Base-by-base conservation (phyloP, 2,888 invertebrate genomes). In the Tachystola acroxantha region DNA sequence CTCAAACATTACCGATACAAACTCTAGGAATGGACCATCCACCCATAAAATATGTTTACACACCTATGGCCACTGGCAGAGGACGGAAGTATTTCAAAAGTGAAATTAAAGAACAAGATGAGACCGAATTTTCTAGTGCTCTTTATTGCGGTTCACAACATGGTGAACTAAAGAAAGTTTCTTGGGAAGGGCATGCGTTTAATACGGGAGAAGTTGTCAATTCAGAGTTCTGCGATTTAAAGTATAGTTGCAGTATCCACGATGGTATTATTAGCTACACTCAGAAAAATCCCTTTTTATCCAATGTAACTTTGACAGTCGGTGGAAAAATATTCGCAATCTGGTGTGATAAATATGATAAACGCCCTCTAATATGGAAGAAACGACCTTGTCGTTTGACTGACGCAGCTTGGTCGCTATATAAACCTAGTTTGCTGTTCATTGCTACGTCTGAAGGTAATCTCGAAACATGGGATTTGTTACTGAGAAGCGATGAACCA, bases 401-500 rank as follows among this genome's bases (percentile, higher is more conserved):
- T 0, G 88, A 89, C 10, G 90, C 92, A 0, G 77, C 85, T 24
- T 96, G 96, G 95, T 94, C 94, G n/a, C 82, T 89, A n/a, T 89
- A 90, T 28, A 89, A 93, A 34, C 91, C 95, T 0, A 91, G 91
- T 32, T 88, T 93, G 32, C 78, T 96, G 39, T 93, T 92, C 59
- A 70, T 96, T 36, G 88, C 91, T 1, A 90, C 92, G 11, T 87
- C 85, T 13, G 94, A 95, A 76, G 96, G 96, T 2, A 89, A 88
- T 39, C 78, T 95, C 9, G 95, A 96, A 72, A 90, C 92, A 7
- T 96, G 96, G 96, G 93, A 95, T 76, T 76, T 96, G 38, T 71
- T 93, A 39, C 76, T 90, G 32, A 88, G 89, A 59, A 92, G 92
- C 46, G 92, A 95, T 50, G 89, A 90, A 45, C 89, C 94, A 0